Conservation (phyloP, 2,113 vertebrate genomes). For the Urocitellus parryii region DNA sequence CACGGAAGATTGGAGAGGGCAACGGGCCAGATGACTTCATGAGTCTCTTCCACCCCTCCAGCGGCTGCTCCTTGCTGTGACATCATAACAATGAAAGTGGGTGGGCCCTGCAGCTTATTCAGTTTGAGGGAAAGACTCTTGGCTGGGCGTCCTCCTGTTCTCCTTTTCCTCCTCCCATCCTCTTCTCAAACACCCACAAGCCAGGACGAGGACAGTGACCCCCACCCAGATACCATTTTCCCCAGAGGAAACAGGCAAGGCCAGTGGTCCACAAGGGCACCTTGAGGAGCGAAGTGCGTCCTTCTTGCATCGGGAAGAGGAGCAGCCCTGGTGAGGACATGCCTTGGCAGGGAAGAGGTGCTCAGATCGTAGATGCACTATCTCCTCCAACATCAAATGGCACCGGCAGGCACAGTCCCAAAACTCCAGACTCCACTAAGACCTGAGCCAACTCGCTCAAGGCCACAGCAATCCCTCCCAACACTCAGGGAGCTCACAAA, state of each 20-base stretch:
- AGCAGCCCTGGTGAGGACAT: neutral
- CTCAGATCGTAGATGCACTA: slow-evolving; percentile 14
- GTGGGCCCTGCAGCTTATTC: slow-evolving; percentile 51
- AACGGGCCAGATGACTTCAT: slow-evolving; percentile 72
- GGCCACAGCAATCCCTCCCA: slow-evolving; percentile 62
- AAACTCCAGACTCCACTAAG: slow-evolving; percentile 31
- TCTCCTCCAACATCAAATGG: slow-evolving; percentile 66
- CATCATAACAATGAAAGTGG: slow-evolving; percentile 63
- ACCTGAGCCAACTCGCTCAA: slow-evolving; percentile 61
- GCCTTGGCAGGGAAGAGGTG: slow-evolving; percentile 58
- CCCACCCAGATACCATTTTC: neutral
- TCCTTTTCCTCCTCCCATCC: neutral
- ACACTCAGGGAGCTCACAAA: slow-evolving; percentile 56
- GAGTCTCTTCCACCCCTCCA: slow-evolving; percentile 34
- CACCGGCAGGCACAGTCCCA: slow-evolving; percentile 70
- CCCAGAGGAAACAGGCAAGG: neutral
- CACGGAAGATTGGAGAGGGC: slow-evolving; percentile 49
- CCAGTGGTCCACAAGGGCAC: neutral
- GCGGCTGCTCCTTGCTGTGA: slow-evolving; percentile 26
- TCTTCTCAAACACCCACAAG: neutral
- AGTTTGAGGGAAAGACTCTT: slow-evolving; percentile 13
- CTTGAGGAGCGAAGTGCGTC: neutral
- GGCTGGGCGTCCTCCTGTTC: neutral
- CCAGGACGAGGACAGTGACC: neutral
- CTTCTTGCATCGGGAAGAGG: neutral